Evolutionary conservation across 2,797 vertebrate species (phyloP), one percentile per base, ranked within the genome.

Genomic region (Lacerta bilineata): DNA sequence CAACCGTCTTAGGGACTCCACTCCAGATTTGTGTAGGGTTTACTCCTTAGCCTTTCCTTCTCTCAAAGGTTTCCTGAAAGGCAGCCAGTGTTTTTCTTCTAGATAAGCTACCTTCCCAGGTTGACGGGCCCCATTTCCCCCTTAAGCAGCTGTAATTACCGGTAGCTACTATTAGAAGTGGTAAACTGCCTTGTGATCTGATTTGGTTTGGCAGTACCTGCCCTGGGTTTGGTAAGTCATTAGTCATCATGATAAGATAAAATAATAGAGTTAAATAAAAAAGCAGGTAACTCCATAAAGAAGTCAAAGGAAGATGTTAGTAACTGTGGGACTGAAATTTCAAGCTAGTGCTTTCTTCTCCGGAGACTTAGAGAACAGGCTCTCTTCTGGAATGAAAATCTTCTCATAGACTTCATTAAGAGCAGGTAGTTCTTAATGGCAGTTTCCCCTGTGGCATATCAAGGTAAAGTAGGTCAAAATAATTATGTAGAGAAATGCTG

Each of bases 401-500:
- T 86, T 80, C 18, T 6, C 29, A n/a, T 50, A 76, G n/a, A 59
- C 8, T 39, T 64, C 15, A 36, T 33, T 72, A 82, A 82, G 61
- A 82, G 18, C 78, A 80, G 69, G 68, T 72, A 74, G 50, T 55
- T 69, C 68, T n/a, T 71, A 71, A 5, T 55, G 33, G 25, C 77
- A 39, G 23, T 61, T 74, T 74, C 11, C 59, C 29, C 9, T 59
- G 9, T 72, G 29, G 18, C 41, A 50, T 6, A 77, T 76, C 25
- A 88, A 83, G n/a, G 18, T 71, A 84, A 84, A 17, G 46, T 83
- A 68, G 75, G 61, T 59, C 18, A 59, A n/a, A n/a, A 88, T 25
- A 41, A 61, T 9, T 69, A 78, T 41, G 17, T 66, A 82, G 17
- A 76, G 61, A 88, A 75, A 46, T 68, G 64, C 39, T 77, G 27